Base-by-base conservation (phyloP, 2,113 vertebrate genomes). In the Myiagra hebetior region DNA sequence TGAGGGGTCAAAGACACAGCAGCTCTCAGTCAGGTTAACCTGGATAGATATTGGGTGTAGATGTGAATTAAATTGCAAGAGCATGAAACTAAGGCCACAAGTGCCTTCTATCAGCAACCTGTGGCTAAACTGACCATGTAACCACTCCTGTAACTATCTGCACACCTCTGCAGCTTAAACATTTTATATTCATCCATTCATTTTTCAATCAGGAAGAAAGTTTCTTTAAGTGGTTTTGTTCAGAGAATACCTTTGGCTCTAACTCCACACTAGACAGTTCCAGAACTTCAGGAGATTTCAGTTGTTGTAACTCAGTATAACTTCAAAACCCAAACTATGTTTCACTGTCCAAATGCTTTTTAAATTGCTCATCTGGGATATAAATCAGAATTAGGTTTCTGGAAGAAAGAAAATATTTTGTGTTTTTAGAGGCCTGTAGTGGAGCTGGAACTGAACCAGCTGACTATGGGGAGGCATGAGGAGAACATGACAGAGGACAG, bases 391-490 rank as follows among this genome's bases (percentile, higher is more conserved):
- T 13, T 60, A 94, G 42, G 56, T 83, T 86, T 88, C 82, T 90
- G 79, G 44, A 90, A 92, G 72, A 89, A 94, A 80, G 87, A 94
- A 94, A 93, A 90, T 90, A 94, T 92, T 95, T 93, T 72, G 20
- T 89, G 86, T 87, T 94, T 96, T 92, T 72, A 82, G 65, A 94
- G 83, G 83, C 91, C 92, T 93, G 74, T 72, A 72, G 79, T 39
- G 76, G 83, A 91, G 49, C 69, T 97, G 92, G 92, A 96, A 91
- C 52, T 49, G 76, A 85, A 95, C 86, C 89, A 93, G 80, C 53
- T 92, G 65, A 90, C 75, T 39, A 88, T 41, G 49, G 80, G 59
- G 63, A 93, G 67, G 78, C 72, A 91, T 7, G 44, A 94, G 76
- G 60, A 93, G 76, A 86, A 53, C 76, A 68, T 64, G 88, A 94